Evolutionary conservation across 2,113 vertebrate species (phyloP), one percentile per base, ranked within the genome.

Genomic region (Benitochromis conjunctus): DNA sequence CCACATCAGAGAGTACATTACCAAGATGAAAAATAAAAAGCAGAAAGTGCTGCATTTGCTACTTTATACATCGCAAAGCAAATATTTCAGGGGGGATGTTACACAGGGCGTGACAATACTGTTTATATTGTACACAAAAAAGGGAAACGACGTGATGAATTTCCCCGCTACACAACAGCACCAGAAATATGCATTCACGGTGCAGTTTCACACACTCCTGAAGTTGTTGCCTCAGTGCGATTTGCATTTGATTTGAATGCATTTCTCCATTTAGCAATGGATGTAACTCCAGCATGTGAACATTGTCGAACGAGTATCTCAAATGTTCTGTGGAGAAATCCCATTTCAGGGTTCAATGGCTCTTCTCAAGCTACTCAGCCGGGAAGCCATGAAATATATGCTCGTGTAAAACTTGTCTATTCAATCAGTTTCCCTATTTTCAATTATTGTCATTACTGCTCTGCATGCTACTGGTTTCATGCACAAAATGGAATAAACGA

Each of bases 311-410:
- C 74, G 53, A 89, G 88, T 83, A 85, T 93, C 91, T 90, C 82
- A 91, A 95, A 92, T 94, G 91, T 94, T 94, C 81, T 91, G 87
- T 38, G 88, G 87, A 93, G 90, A 94, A 95, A 95, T 94, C 92
- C 93, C 91, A 96, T 96, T 96, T 95, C 95, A 96, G 95, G 96
- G 91, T 94, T 92, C 92, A 88, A 92, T 90, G 86, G 92, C 93
- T 95, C 88, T 93, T 92, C 79, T 76, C 54, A 86, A 91, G 81
- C 82, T 29, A 83, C 88, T 91, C 88, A 92, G 89, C 90, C 86
- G 34, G 85, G 86, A 91, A 87, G 90, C 80, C 31, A 81, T 92
- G 93, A 93, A 95, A 94, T 94, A 91, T 91, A 91, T 80, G 86
- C 83, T 82, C 57, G 71, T 92, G 87, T 94, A 91, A 91, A 91